Evolutionary conservation across 2,797 vertebrate genomes (phyloP), one percentile per base, ranked within the genome.

Genomic region (Alouatta caraya): DNA sequence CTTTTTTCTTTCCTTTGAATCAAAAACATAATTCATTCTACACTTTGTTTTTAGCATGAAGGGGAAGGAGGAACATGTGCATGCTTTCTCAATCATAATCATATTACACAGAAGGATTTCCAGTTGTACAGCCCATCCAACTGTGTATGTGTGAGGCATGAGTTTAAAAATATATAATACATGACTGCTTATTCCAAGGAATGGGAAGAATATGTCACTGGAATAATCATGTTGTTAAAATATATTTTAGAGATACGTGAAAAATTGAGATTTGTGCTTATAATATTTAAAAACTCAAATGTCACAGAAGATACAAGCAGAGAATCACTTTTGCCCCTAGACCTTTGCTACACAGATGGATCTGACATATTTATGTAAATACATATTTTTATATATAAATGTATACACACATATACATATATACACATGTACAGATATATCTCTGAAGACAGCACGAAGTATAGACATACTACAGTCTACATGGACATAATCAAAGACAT

Each of bases 1-100:
- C 79, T 48, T 94, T n/a, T 91, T 89, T 85, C n/a, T 80, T 91
- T 85, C 39, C 92, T 91, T 75, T 70, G 72, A 79, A 95, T 14
- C 64, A 83, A 89, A 93, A 44, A 90, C 8, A 59, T 81, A 94
- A 94, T 67, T 82, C 79, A 90, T 42, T 85, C 30, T 80, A 59
- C 4, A 84, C 96, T 83, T 89, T 48, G 76, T 87, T 61, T 95
- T 88, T 42, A 78, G 70, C 37, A 78, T 83, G 85, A 90, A 93
- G 46, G 22, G n/a, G 75, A 92, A 84, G 44, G 19, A 90, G 50
- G n/a, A 90, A 55, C 61, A 78, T 1, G 5, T n/a, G 76, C 24
- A 28, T 33, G 59, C 59, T 86, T 93, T 86, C 87, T 90, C 92
- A 88, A 50, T 87, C 52, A 67, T 33, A 90, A 78, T 37, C 91